phyloP scores from a whole-genome alignment of 2,797 vertebrate genomes.

The Peromyscus aztecus region DNA sequence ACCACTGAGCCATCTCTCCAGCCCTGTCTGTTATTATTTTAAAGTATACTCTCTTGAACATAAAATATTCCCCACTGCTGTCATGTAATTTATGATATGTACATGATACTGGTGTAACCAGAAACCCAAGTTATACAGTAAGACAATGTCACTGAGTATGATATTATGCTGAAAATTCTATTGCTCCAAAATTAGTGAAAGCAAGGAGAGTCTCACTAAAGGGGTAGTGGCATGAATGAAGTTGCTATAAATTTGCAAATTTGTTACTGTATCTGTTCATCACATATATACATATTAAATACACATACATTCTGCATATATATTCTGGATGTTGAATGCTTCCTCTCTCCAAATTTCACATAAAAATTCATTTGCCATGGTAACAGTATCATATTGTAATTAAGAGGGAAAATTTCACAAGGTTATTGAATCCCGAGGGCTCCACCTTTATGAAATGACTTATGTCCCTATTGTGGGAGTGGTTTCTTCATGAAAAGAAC shows the following conservation, averaged over 20 bases:
- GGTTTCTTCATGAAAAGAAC: not conserved
- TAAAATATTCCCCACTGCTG: not conserved
- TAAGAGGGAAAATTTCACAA: not conserved
- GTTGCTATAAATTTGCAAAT: not conserved
- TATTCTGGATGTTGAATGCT: not conserved
- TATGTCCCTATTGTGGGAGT: not conserved
- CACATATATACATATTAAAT: not conserved
- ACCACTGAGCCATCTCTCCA: too few species aligned
- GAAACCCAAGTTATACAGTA: not conserved
- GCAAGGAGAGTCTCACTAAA: not conserved
- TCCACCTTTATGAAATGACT: not conserved
- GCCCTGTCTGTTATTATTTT: not conserved
- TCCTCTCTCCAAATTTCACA: not conserved
- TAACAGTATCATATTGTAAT: not conserved
- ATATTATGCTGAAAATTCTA: not conserved
- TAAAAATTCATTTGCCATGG: not conserved
- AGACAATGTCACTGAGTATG: not conserved
- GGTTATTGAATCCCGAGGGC: not conserved
- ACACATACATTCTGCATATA: not conserved
- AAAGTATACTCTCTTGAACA: not conserved
- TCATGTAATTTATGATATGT: not conserved
- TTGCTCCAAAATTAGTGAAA: not conserved
- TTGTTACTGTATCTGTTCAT: not conserved
- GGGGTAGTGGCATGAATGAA: not conserved
- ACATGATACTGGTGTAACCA: not conserved